These are phyloP conservation scores for Speoplatyrhinus poulsoni DNA, from an alignment of 2,113 vertebrate genomes.

Conservation along the genomic window DNA sequence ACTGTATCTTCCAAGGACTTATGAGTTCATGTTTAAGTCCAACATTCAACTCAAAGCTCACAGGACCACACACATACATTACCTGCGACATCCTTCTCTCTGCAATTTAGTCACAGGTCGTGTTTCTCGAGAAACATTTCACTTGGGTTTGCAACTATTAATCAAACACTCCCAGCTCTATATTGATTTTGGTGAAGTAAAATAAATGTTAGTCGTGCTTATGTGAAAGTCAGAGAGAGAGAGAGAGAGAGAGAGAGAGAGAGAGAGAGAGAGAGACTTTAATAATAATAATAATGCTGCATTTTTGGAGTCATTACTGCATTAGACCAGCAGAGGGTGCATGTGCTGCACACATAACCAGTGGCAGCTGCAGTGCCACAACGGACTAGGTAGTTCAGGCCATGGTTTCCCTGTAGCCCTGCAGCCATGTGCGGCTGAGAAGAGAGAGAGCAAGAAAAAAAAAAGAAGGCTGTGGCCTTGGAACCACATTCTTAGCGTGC, in stretches of 20 bases:
- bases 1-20: conserved; percentile 24
- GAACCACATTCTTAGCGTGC: conserved; percentile 53
- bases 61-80: background rate
- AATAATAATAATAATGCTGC: background rate
- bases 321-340: conserved; percentile 62
- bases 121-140: no score
- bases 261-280: background rate
- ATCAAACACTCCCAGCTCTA: no score
- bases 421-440: conserved; percentile 51
- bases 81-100: background rate
- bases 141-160: no score
- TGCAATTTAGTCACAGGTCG: no score
- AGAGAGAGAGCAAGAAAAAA: conserved; percentile 34
- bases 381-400: conserved; percentile 25
- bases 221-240: no score
- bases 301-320: background rate
- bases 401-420: conserved; percentile 47
- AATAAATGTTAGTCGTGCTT: no score
- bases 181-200: no score
- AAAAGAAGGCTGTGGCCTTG: conserved; percentile 7
- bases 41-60: conserved; percentile 1
- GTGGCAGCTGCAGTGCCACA: conserved; percentile 29
- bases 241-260: no score
- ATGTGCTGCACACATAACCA: conserved; percentile 26
- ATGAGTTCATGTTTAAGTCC: background rate